Evolutionary conservation across 30 jellyfish, hydroid and myxozoan genomes (phyloP).

Genomic region (Cassiopea xamachana): DNA sequence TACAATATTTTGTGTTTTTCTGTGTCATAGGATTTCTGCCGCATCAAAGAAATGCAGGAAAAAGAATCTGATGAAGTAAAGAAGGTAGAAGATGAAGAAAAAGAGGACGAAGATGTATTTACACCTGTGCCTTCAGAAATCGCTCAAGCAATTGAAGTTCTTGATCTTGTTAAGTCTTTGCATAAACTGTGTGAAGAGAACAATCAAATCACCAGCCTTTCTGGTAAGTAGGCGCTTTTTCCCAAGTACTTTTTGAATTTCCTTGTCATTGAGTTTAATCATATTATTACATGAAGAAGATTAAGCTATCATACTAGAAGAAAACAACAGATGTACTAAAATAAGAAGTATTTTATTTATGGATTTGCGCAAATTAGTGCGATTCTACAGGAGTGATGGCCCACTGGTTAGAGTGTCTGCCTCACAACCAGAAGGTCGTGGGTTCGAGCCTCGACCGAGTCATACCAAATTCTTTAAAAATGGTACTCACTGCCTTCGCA

Average conservation of each 20-base stretch:
- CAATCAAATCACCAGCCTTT: constrained; percentile 43
- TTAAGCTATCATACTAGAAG: too few species aligned
- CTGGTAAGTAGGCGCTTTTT: constrained; percentile 39
- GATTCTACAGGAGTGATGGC: too few species aligned
- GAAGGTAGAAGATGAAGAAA: constrained; percentile 49
- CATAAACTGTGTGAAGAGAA: constrained; percentile 87
- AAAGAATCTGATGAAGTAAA: constrained; percentile 17
- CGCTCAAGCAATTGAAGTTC: constrained; percentile 78
- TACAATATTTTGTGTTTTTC: background rate
- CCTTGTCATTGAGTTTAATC: background rate
- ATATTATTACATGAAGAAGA: too few species aligned
- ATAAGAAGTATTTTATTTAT: too few species aligned
- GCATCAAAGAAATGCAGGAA: constrained; percentile 61
- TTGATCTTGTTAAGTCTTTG: constrained; percentile 80
- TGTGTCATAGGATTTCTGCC: constrained; percentile 68
- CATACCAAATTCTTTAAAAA: too few species aligned
- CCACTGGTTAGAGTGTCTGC: too few species aligned
- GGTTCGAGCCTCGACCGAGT: too few species aligned
- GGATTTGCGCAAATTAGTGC: too few species aligned
- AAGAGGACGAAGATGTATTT: constrained; percentile 57
- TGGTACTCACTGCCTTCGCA: too few species aligned
- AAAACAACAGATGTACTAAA: too few species aligned
- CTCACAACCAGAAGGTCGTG: too few species aligned
- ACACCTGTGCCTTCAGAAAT: constrained; percentile 74
- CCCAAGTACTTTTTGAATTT: background rate